Base-by-base conservation (phyloP, 2,797 vertebrate genomes). In the Luscinia megarhynchos region DNA sequence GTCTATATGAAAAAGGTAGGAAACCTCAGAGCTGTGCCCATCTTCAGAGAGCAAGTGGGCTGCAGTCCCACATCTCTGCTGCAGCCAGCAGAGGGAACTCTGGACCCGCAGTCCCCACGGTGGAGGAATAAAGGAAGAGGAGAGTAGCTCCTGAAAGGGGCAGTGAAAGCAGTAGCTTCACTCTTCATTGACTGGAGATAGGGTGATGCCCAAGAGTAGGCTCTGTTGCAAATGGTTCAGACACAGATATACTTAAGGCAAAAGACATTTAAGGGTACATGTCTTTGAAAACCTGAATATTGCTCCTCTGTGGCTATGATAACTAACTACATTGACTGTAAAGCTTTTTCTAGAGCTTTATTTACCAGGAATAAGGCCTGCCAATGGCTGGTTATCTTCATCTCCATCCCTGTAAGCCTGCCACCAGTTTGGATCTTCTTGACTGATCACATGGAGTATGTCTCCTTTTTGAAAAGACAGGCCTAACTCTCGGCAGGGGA, bases 391-490 rank as follows among this genome's bases (percentile, higher is more conserved):
- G 95, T 99, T 99, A 95, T 99, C 99, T 97, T 99, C 99, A 50
- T 99, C 99, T 43, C 99, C 99, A 41, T 99, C 99, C 97, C 99
- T 98, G 97, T 99, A 99, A 78, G 99, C 99, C 96, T 99, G 99
- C 99, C 99, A 99, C 99, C 99, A 99, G 97, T 98, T 99, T 91
- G 99, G 98, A 97, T 99, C 99, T 64, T 99, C 99, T 97, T 99
- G 99, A 97, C 99, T 99, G 95, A 99, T 99, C 68, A 99, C 98
- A 69, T 99, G 99, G 62, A 99, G 99, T 95, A 99, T 99, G 97
- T 99, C 99, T 50, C 99, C 99, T 91, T 99, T 99, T 96, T 99
- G 99, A 97, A 99, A 99, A 92, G 98, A 99, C 3, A 99, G 97
- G 66, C 99, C 99, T 76, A 99, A 97, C 96, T 99, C 99, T 94